Conservation (phyloP, 1,140 invertebrate species). For the Odontomachus brunneus region DNA sequence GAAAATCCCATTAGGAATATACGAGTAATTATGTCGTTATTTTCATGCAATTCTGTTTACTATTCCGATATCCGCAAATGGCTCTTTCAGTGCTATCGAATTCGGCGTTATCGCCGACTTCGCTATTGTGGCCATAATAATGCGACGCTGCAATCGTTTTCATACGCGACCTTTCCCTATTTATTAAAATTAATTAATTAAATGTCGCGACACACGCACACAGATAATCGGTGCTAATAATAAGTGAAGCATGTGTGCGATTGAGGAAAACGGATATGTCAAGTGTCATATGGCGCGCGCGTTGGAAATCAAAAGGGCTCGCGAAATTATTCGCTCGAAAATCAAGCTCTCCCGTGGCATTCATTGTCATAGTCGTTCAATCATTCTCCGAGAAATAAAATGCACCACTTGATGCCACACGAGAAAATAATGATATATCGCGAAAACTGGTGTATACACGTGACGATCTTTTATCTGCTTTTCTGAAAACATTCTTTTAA, state of each 20-base stretch:
- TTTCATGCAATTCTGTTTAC: constrained; percentile 54
- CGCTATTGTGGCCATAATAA: neutral
- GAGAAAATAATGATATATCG: neutral
- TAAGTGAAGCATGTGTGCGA: neutral
- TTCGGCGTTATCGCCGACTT: neutral
- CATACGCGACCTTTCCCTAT: neutral
- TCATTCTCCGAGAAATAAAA: neutral
- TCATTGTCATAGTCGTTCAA: neutral
- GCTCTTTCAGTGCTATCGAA: constrained; percentile 23
- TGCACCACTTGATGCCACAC: neutral
- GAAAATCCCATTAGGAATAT: constrained; percentile 60
- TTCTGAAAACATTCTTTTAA: constrained; percentile 30
- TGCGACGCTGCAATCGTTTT: neutral
- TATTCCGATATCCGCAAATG: constrained; percentile 18
- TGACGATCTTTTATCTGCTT: neutral
- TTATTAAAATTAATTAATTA: constrained; percentile 32
- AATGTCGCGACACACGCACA: neutral
- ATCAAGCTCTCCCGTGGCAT: neutral
- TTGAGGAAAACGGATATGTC: neutral
- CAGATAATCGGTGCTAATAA: neutral
- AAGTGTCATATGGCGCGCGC: neutral
- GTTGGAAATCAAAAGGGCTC: neutral
- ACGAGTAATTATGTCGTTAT: constrained; percentile 55
- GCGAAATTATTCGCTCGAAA: neutral
- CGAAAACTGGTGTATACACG: neutral